Evolutionary conservation across 2,797 vertebrate genomes (phyloP), one percentile per base, ranked within the genome.

Genomic region (Micrastur ruficollis): DNA sequence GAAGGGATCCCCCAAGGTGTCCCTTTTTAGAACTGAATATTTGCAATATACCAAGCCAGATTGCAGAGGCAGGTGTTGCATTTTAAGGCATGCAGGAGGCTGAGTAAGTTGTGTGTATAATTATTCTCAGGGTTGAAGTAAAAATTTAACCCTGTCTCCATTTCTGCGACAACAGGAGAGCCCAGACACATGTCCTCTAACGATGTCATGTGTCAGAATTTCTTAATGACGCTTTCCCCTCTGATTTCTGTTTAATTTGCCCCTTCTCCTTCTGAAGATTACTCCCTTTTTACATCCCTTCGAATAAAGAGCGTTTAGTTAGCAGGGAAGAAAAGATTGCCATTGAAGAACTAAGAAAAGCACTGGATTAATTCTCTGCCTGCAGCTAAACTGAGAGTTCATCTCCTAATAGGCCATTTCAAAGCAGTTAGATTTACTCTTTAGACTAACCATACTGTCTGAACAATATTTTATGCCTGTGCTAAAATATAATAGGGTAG

Each of bases 401-500:
- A 26, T 94, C 95, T 97, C 94, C 97, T 97, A 98, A 97, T 97
- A 97, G 96, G 95, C 95, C 93, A 86, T 96, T 97, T 98, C 96
- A 98, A 97, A 97, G 96, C 94, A 96, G 94, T 97, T 97, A 97
- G 94, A 97, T 94, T 96, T 97, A 97, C 95, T 96, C 90, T 94
- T 97, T 84, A 93, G 96, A 96, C 96, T 97, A 97, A 96, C 96
- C 94, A 63, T 93, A 97, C 97, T 97, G 95, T 97, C 97, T 96
- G 97, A 97, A 96, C 96, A 97, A 96, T 98, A 97, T 97, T 98
- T 97, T 97, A 97, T 97, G 97, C 97, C 81, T 95, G 85, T 74
- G 81, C 87, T 97, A 97, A 97, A 97, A 95, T 96, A 97, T 97
- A 97, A 97, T 97, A 96, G 97, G 93, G 94, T 96, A 66, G 92